Evolutionary conservation across 2,888 invertebrate genomes (phyloP).

Genomic region (Antitype chi): DNA sequence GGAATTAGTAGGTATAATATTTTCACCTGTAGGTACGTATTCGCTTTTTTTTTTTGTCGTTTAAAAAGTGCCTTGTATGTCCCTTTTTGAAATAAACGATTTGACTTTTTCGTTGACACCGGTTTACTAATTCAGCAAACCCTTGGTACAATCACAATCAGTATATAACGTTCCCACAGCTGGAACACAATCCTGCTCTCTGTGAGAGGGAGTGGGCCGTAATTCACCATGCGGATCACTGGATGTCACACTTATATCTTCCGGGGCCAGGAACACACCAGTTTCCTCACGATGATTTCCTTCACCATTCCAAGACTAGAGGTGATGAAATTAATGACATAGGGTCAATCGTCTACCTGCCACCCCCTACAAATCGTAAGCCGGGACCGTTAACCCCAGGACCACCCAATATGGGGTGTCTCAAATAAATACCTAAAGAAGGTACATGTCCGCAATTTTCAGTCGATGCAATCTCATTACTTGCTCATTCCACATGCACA

Average conservation of each 20-base stretch:
- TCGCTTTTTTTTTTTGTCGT: too few species aligned
- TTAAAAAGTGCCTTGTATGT: too few species aligned
- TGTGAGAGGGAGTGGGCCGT: not conserved
- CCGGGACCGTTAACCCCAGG: not conserved
- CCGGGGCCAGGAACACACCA: not conserved
- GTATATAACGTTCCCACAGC: not conserved
- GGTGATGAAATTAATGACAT: not conserved
- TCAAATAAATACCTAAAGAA: not conserved
- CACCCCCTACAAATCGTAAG: not conserved
- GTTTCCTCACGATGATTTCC: not conserved
- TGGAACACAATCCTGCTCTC: not conserved
- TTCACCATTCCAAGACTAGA: not conserved
- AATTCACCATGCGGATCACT: not conserved
- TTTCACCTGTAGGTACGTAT: not conserved
- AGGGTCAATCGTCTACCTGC: not conserved
- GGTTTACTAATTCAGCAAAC: not conserved
- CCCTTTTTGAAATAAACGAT: too few species aligned
- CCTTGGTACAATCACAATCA: not conserved
- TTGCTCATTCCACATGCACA: slow-evolving; percentile 3
- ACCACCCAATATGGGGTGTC: not conserved
- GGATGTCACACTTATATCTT: too few species aligned
- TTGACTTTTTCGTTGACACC: too few species aligned
- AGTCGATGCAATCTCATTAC: not conserved
- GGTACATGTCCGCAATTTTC: not conserved
- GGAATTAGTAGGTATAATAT: not conserved